phyloP scores from a whole-genome alignment of 2,113 vertebrate species.

The Dipodomys merriami region DNA sequence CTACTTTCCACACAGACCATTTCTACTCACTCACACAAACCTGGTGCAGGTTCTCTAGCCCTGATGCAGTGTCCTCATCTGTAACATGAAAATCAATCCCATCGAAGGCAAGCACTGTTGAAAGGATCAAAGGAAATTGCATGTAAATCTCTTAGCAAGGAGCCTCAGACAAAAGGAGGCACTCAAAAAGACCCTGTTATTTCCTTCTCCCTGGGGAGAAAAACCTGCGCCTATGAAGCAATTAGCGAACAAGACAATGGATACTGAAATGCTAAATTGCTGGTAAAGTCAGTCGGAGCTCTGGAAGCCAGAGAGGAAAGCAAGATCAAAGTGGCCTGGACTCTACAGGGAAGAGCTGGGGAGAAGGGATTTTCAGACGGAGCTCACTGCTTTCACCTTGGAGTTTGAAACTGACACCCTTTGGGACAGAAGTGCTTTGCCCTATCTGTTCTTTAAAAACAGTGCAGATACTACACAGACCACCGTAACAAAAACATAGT shows the following conservation, averaged over 20 bases:
- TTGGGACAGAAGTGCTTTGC: not conserved
- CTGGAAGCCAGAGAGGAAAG: slow-evolving; percentile 2
- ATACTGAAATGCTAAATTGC: slow-evolving; percentile 33
- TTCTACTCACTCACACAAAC: too few species aligned
- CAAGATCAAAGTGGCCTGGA: slow-evolving; percentile 44
- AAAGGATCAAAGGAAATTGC: slow-evolving; percentile 50
- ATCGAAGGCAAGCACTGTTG: slow-evolving; percentile 35
- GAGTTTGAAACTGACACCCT: not conserved
- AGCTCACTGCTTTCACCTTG: not conserved
- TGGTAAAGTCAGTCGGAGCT: slow-evolving; percentile 25
- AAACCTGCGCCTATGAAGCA: slow-evolving; percentile 46
- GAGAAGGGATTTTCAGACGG: too few species aligned
- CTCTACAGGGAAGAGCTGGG: not conserved
- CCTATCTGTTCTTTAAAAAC: not conserved
- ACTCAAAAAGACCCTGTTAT: slow-evolving; percentile 24
- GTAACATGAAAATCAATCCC: slow-evolving; percentile 43
- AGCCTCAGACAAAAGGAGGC: slow-evolving; percentile 26
- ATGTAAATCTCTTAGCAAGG: slow-evolving; percentile 17
- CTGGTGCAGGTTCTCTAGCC: not conserved
- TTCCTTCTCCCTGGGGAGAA: slow-evolving; percentile 48
- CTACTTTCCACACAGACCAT: not conserved
- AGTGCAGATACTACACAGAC: not conserved
- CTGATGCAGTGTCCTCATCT: slow-evolving; percentile 47
- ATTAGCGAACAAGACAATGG: slow-evolving; percentile 66
- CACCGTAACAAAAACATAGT: not conserved